Base-by-base conservation (phyloP, 2,888 invertebrate genomes). In the Drosophila putrida region DNA sequence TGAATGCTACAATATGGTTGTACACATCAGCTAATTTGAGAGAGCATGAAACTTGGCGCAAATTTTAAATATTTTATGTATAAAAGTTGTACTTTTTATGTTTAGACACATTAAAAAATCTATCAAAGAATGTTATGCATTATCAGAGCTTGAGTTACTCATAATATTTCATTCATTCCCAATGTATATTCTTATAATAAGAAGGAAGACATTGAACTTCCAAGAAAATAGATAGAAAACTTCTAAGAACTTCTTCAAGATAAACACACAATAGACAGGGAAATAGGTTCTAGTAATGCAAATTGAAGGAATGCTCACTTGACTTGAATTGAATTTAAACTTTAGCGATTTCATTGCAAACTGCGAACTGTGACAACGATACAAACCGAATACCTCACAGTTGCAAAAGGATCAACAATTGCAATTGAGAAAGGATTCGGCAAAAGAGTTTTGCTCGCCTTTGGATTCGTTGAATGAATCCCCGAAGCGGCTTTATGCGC, bases 401-500 rank as follows among this genome's bases (percentile, higher is more conserved):
- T 72, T 80, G 74, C 59, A 65, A 79, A 87, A 87, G 89, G 89
- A 87, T 87, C 89, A 87, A 87, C 89, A 89, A 87, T 88, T 87
- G 87, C 89, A 87, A 87, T 87, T 84, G 89, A 72, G 82, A 88
- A 88, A 87, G 86, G 86, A 87, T 87, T 86, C 86, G 71, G 77
- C 58, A 44, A 72, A 76, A 75, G 82, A 88, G 81, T 75, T 86
- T 80, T 61, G 80, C 78, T 69, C 78, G 82, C 78, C 75, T 64
- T 76, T 78, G 75, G 81, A 75, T 71, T 68, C 81, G 81, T 65
- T 68, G 84, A 85, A 88, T 85, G 88, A 84, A 89, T 90, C 90
- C 90, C 90, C 82, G 85, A 86, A 90, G 88, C 81, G 88, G 88
- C 85, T 90, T 89, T 89, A 90, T 90, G 86, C 86, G 89, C 87